Conservation (phyloP, 2,888 invertebrate species). For the Chironomus riparius region DNA sequence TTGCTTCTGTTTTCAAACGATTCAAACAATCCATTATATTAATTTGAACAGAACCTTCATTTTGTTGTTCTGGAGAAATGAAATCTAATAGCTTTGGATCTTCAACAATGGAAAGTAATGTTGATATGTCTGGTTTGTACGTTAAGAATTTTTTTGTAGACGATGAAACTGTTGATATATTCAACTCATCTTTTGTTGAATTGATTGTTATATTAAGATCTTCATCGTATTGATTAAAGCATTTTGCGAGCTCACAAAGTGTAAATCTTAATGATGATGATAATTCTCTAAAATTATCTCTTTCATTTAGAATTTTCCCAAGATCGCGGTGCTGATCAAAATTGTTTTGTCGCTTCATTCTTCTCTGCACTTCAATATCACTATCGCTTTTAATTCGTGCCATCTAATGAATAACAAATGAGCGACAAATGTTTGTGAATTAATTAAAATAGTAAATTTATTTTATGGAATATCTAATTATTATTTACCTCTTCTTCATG, state of each 20-base stretch:
- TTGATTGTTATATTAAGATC: constrained; percentile 53
- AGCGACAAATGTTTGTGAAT: neutral
- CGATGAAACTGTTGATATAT: constrained; percentile 31
- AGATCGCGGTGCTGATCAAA: constrained; percentile 38
- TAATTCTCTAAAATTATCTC: constrained; percentile 55
- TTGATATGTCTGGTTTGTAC: constrained; percentile 51
- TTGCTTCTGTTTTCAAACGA: constrained; percentile 59
- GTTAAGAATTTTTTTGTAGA: constrained; percentile 31
- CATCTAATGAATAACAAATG: constrained; percentile 34
- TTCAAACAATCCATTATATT: constrained; percentile 60
- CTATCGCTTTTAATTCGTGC: constrained; percentile 39
- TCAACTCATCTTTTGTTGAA: constrained; percentile 51
- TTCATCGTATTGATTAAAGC: constrained; percentile 66
- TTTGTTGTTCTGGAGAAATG: constrained; percentile 35
- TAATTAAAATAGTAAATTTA: too few relatives aligned
- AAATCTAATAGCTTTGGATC: constrained; percentile 50
- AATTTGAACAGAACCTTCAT: constrained; percentile 50
- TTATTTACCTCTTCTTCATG: constrained; percentile 53
- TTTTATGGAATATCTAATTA: too few relatives aligned
- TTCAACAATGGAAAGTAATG: constrained; percentile 52
- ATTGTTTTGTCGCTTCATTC: constrained; percentile 28
- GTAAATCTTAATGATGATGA: constrained; percentile 56
- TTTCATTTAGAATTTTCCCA: constrained; percentile 39
- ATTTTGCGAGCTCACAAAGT: constrained; percentile 60
- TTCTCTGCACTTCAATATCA: constrained; percentile 32